These are phyloP conservation scores for Sycobia sp. DNA, from an alignment of 1,140 invertebrate genomes.

Conservation along the genomic window DNA sequence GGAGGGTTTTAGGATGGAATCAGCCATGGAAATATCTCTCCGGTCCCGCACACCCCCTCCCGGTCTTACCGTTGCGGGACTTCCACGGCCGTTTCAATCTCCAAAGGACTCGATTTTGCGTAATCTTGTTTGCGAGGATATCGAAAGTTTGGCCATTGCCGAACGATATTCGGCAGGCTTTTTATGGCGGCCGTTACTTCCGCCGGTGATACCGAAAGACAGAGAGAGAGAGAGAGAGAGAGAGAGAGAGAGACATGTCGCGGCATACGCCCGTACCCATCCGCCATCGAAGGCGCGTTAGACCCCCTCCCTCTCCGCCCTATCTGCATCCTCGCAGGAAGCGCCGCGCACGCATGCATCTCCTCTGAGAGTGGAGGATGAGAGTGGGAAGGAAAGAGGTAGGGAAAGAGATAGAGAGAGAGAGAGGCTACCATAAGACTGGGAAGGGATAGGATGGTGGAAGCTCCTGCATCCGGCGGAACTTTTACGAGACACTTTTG, in stretches of 20 bases:
- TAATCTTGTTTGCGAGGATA: slow-evolving; percentile 40
- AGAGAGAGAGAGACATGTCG: too few relatives aligned
- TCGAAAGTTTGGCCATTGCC: slow-evolving; percentile 48
- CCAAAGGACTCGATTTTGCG: slow-evolving; percentile 20
- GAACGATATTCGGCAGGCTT: slow-evolving; percentile 49
- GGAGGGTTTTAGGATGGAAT: slow-evolving; percentile 7
- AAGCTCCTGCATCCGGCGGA: slow-evolving; percentile 43
- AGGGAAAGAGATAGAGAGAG: slow-evolving; percentile 9
- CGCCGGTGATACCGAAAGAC: slow-evolving; percentile 40
- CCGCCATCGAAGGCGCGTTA: slow-evolving; percentile 38
- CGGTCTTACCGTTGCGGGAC: not conserved
- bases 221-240: slow-evolving; percentile 33
- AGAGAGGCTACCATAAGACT: too few relatives aligned
- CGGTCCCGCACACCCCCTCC: too few relatives aligned
- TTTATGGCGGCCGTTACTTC: slow-evolving; percentile 54
- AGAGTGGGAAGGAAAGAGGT: slow-evolving; percentile 3
- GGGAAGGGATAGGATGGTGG: too few relatives aligned
- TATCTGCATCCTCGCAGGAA: too few relatives aligned
- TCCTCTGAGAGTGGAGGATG: slow-evolving; percentile 19
- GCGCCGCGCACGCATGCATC: slow-evolving; percentile 25
- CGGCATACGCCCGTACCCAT: too few relatives aligned
- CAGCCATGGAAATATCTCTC: not conserved
- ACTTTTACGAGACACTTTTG: slow-evolving; percentile 55
- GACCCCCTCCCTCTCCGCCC: slow-evolving; percentile 25
- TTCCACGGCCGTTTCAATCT: slow-evolving; percentile 32